A percentile compares a stretch with the other conserved stretches of the same genome.
Evolutionary conservation across 2,888 invertebrate species (phyloP).

Genomic region (Schizaphis graminum): DNA sequence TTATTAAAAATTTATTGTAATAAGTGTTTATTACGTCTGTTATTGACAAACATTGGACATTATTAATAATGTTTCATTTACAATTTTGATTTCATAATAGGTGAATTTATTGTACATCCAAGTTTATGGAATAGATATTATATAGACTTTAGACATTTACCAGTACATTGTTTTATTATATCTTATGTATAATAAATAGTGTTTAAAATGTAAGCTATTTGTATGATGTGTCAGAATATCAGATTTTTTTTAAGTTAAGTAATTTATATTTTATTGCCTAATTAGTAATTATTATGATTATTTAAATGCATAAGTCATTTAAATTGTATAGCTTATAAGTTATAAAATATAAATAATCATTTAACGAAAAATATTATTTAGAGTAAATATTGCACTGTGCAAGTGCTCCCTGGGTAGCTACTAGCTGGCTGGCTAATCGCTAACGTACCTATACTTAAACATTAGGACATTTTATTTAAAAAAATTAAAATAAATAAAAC

Average conservation of each 20-base stretch:
- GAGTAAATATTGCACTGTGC: background rate
- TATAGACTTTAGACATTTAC: background rate
- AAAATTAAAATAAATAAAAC: background rate
- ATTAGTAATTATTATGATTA: background rate
- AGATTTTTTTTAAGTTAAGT: background rate
- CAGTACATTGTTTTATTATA: background rate
- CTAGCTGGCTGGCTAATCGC: background rate
- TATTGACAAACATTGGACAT: constrained; percentile 6
- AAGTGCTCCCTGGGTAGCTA: background rate
- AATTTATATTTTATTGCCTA: background rate
- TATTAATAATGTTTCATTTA: constrained; percentile 31
- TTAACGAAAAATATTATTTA: constrained; percentile 18
- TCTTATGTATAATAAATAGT: background rate
- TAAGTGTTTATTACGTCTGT: background rate
- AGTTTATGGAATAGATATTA: background rate
- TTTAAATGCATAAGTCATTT: background rate
- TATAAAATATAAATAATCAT: constrained; percentile 28
- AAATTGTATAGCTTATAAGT: background rate
- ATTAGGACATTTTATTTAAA: background rate
- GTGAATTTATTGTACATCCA: background rate
- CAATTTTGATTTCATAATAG: background rate
- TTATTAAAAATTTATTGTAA: constrained; percentile 37
- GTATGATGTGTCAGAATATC: background rate
- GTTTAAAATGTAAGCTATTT: background rate
- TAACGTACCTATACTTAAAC: background rate